A percentile compares a stretch with the other conserved stretches of the same genome.
Conservation (phyloP, 2,797 vertebrate genomes). For the Cuculus canorus region DNA sequence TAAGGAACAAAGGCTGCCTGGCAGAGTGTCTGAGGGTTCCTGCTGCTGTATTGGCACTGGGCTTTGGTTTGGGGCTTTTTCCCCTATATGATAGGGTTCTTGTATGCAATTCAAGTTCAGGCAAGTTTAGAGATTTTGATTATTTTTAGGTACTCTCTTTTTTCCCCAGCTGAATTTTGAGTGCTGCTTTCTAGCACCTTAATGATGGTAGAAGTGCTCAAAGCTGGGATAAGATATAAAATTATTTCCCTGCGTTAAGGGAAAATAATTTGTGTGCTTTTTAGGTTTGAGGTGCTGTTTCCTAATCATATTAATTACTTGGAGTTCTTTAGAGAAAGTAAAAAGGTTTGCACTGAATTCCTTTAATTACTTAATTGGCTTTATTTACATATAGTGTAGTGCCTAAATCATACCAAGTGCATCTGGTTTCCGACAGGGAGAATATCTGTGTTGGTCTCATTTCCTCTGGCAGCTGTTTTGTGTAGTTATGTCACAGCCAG, state of each 20-base stretch:
- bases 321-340: slow-evolving; percentile 34
- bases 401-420: slow-evolving; percentile 3
- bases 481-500: background rate
- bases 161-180: background rate
- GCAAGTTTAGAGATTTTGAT: background rate
- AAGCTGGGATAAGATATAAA: background rate
- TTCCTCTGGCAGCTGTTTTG: slow-evolving; percentile 16
- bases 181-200: background rate
- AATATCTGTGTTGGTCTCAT: background rate
- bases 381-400: slow-evolving; percentile 46
- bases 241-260: background rate
- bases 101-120: background rate
- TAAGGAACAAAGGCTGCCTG: slow-evolving; percentile 47
- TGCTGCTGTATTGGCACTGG: slow-evolving; percentile 6
- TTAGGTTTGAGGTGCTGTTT: slow-evolving; percentile 28
- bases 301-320: slow-evolving; percentile 47
- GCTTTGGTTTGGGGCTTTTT: slow-evolving; percentile 8
- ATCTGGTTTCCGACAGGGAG: slow-evolving; percentile 7
- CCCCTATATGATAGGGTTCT: background rate
- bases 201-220: background rate
- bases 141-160: slow-evolving; percentile 3
- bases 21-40: slow-evolving; percentile 9
- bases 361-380: slow-evolving; percentile 50
- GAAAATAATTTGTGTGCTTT: slow-evolving; percentile 7
- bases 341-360: slow-evolving; percentile 28